Percentiles rank a stretch among this genome's conserved stretches.
Conservation (phyloP, 2,888 invertebrate genomes). For the Parnassius apollo region DNA sequence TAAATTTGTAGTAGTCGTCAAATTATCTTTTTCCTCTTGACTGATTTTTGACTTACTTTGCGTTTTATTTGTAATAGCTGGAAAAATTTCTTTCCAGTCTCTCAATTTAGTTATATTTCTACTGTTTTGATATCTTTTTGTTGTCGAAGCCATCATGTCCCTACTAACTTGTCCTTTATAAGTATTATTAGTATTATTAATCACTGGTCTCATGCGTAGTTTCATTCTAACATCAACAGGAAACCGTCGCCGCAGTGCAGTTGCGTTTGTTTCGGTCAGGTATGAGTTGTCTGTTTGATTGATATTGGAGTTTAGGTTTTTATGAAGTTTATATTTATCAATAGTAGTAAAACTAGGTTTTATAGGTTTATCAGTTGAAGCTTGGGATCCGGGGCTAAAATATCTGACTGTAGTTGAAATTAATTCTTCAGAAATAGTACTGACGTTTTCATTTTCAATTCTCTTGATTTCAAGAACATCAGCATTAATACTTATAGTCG, state of each 20-base stretch:
- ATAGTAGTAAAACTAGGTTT: constrained; percentile 27
- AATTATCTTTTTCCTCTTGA: constrained; percentile 32
- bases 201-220: constrained; percentile 55
- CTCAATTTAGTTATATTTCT: constrained; percentile 55
- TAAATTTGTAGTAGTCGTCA: constrained; percentile 12
- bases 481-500: background rate
- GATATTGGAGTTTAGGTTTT: constrained; percentile 18
- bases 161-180: constrained; percentile 60
- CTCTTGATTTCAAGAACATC: background rate
- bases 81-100: constrained; percentile 56
- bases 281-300: constrained; percentile 22
- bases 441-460: constrained; percentile 3
- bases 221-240: constrained; percentile 54
- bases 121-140: constrained; percentile 55
- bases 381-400: background rate
- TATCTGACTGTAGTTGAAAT: constrained; percentile 3
- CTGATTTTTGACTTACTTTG: constrained; percentile 34
- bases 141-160: constrained; percentile 58
- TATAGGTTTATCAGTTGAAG: constrained; percentile 1
- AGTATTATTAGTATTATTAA: constrained; percentile 52
- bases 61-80: constrained; percentile 46
- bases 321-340: constrained; percentile 13
- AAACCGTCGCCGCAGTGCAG: constrained; percentile 46
- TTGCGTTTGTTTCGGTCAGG: constrained; percentile 36
- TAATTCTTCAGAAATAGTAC: constrained; percentile 14